Evolutionary conservation across 2,797 vertebrate species (phyloP).

Genomic region (Tiaroga cobitis): DNA sequence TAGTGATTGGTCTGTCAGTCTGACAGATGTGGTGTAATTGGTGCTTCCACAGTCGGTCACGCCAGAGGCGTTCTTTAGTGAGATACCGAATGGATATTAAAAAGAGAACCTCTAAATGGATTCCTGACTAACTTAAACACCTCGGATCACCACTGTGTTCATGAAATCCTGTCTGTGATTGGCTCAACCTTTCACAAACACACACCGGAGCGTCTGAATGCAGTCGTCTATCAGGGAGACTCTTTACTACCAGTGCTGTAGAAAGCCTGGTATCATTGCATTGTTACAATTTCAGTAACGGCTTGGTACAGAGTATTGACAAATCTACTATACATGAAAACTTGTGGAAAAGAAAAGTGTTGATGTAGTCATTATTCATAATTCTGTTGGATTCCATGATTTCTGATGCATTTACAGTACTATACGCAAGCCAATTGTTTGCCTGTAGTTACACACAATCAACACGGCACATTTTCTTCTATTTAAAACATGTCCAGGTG

Average conservation of each 20-base stretch:
- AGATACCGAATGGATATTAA: too few species aligned
- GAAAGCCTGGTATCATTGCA: too few species aligned
- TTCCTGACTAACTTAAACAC: not conserved
- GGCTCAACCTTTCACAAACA: not conserved
- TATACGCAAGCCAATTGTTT: too few species aligned
- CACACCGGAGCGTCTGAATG: too few species aligned
- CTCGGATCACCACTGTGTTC: not conserved
- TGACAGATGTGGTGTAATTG: too few species aligned
- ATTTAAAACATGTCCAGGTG: not conserved
- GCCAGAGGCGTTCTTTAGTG: too few species aligned
- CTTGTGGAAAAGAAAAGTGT: not conserved
- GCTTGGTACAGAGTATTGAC: not conserved
- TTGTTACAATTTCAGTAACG: too few species aligned
- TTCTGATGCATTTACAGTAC: not conserved
- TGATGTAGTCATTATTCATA: not conserved
- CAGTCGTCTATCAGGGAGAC: too few species aligned
- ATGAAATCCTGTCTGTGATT: not conserved
- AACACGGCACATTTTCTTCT: not conserved
- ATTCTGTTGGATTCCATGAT: not conserved
- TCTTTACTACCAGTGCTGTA: too few species aligned
- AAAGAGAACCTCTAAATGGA: too few species aligned
- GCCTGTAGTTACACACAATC: not conserved
- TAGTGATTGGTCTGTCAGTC: too few species aligned
- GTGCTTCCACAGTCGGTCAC: too few species aligned
- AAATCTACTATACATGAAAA: not conserved